Conservation (phyloP, 2,888 invertebrate genomes). For the Metopia argyrocephala region DNA sequence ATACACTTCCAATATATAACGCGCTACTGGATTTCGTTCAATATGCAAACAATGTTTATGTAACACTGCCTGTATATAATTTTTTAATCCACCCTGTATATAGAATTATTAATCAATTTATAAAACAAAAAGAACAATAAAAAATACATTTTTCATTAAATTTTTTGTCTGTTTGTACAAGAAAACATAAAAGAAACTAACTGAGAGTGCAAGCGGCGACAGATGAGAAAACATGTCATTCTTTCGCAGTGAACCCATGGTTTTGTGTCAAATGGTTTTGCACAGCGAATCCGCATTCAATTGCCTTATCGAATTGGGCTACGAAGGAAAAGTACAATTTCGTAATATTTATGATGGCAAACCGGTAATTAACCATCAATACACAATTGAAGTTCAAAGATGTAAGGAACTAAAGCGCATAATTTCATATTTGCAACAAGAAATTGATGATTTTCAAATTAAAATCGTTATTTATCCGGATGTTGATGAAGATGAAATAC, state of each 20-base stretch:
- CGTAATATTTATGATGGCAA: slow-evolving; percentile 68
- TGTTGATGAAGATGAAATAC: slow-evolving; percentile 68
- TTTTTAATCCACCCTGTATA: too few species aligned
- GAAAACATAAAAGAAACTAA: not conserved
- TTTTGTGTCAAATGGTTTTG: slow-evolving; percentile 71
- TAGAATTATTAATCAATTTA: too few species aligned
- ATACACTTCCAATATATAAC: too few species aligned
- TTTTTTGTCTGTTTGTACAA: too few species aligned
- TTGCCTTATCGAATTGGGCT: slow-evolving; percentile 72
- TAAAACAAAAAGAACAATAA: too few species aligned
- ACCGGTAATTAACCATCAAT: slow-evolving; percentile 67
- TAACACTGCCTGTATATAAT: too few species aligned
- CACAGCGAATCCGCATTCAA: slow-evolving; percentile 73
- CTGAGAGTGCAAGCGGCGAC: not conserved
- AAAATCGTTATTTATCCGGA: slow-evolving; percentile 65
- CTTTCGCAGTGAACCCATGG: slow-evolving; percentile 75
- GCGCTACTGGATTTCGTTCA: too few species aligned
- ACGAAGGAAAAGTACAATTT: slow-evolving; percentile 73
- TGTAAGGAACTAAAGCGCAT: slow-evolving; percentile 71
- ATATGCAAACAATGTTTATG: too few species aligned
- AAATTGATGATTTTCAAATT: slow-evolving; percentile 66
- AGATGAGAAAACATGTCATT: slow-evolving; percentile 65
- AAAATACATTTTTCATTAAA: too few species aligned
- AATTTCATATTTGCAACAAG: slow-evolving; percentile 65
- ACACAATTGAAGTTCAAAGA: slow-evolving; percentile 63